Conservation (phyloP, 2,113 vertebrate genomes). For the Hippocampus guttulatus region DNA sequence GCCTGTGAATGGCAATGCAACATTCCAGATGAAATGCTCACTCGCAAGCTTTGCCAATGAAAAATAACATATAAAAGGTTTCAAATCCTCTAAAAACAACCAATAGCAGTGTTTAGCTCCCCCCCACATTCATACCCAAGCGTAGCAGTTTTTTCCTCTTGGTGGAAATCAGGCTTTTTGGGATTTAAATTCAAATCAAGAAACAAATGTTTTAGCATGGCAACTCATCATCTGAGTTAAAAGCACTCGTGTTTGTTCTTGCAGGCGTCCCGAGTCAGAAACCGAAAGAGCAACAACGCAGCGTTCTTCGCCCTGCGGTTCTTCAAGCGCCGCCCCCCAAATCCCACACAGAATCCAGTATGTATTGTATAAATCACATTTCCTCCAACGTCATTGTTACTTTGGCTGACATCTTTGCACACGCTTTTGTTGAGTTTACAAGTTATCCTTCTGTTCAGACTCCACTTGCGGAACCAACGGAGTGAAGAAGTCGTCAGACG, state of each 20-base stretch:
- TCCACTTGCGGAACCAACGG: constrained; percentile 93
- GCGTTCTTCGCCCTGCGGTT: constrained; percentile 92
- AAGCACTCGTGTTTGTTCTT: constrained; percentile 50
- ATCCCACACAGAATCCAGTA: constrained; percentile 82
- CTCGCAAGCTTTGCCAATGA: too few relatives aligned
- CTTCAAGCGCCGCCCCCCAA: constrained; percentile 89
- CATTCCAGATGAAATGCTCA: too few relatives aligned
- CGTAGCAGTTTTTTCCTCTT: neutral
- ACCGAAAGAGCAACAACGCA: constrained; percentile 94
- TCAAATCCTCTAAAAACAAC: neutral
- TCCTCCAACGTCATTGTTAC: neutral
- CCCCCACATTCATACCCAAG: neutral
- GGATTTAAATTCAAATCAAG: neutral
- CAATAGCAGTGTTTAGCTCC: neutral
- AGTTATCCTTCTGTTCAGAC: constrained; percentile 46
- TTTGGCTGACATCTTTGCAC: neutral
- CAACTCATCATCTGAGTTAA: constrained; percentile 18
- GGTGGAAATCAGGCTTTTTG: neutral
- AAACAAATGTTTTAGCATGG: neutral
- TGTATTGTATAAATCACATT: constrained; percentile 40
- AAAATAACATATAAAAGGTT: too few relatives aligned
- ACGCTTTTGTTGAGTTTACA: neutral
- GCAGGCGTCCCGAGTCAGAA: constrained; percentile 94
- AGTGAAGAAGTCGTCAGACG: constrained; percentile 80
- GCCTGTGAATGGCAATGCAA: too few relatives aligned